Conservation (phyloP, 2,797 vertebrate species). For the Notoglanidium macrostoma region DNA sequence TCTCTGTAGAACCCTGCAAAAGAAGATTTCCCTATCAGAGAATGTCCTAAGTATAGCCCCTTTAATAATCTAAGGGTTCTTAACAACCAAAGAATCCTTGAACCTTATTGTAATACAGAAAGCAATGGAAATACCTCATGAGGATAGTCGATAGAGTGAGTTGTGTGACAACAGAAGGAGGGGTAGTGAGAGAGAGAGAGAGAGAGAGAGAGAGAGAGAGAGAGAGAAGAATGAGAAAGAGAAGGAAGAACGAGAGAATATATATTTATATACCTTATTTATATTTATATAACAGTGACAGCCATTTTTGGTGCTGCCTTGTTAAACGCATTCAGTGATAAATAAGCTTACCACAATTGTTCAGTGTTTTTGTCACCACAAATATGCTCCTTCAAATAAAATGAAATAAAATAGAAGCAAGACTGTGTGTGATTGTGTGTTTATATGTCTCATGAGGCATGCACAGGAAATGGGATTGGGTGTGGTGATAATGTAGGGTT, state of each 20-base stretch:
- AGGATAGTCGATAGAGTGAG: not conserved
- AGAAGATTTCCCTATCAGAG: not conserved
- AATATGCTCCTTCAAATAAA: slow-evolving; percentile 23
- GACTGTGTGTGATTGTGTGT: slow-evolving; percentile 34
- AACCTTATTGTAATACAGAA: not conserved
- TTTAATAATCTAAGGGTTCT: not conserved
- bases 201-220: not conserved
- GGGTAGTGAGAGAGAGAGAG: not conserved
- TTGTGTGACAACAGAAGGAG: not conserved
- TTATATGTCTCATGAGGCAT: slow-evolving; percentile 55
- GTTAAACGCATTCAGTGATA: slow-evolving; percentile 12
- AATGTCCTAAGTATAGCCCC: not conserved
- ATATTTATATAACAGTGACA: not conserved
- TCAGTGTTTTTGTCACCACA: slow-evolving; percentile 28
- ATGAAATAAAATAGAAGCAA: slow-evolving; percentile 38
- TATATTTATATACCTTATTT: not conserved
- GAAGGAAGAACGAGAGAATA: not conserved
- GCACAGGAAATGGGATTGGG: slow-evolving; percentile 60
- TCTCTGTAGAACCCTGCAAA: not conserved
- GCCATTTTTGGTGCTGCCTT: slow-evolving; percentile 14
- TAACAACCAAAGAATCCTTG: not conserved
- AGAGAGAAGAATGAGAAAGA: no score
- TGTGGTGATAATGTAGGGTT: slow-evolving; percentile 60
- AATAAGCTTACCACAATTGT: slow-evolving; percentile 19
- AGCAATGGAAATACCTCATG: not conserved